Evolutionary conservation across 2,797 vertebrate species (phyloP).

Genomic region (Hydrophis major): DNA sequence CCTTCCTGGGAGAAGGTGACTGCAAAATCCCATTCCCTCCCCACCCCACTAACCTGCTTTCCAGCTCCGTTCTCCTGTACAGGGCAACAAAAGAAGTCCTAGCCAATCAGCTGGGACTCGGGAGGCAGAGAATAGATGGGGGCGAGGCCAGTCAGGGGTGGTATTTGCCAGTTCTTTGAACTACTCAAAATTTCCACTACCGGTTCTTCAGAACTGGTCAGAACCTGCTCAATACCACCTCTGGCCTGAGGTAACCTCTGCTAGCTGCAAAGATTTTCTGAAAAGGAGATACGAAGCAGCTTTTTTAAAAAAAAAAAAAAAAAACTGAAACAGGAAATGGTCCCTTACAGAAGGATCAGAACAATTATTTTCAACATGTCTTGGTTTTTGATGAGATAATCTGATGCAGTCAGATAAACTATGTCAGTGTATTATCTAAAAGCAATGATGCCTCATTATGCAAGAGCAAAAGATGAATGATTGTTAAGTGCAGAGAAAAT

Average conservation of each 20-base stretch:
- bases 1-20: no score
- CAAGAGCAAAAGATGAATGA: slow-evolving; percentile 32
- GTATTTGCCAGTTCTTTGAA: no score
- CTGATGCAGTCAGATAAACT: slow-evolving; percentile 29
- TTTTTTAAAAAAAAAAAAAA: slow-evolving; percentile 17
- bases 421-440: slow-evolving; percentile 40
- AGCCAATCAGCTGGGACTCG: no score
- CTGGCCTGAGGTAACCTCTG: neutral
- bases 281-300: neutral
- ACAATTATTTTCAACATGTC: slow-evolving; percentile 42
- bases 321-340: slow-evolving; percentile 34
- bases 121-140: no score
- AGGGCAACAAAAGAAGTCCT: no score
- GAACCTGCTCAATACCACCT: no score
- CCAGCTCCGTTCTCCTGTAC: no score
- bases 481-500: slow-evolving; percentile 8
- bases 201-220: no score
- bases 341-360: neutral
- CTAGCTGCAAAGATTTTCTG: slow-evolving; percentile 20
- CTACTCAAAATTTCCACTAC: no score
- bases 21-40: no score
- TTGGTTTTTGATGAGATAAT: slow-evolving; percentile 14
- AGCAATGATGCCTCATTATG: slow-evolving; percentile 33
- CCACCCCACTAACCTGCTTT: no score
- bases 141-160: no score